These are phyloP conservation scores for Sylvicola fuscatus DNA, from an alignment of 2,888 invertebrate genomes.

Conservation along the genomic window DNA sequence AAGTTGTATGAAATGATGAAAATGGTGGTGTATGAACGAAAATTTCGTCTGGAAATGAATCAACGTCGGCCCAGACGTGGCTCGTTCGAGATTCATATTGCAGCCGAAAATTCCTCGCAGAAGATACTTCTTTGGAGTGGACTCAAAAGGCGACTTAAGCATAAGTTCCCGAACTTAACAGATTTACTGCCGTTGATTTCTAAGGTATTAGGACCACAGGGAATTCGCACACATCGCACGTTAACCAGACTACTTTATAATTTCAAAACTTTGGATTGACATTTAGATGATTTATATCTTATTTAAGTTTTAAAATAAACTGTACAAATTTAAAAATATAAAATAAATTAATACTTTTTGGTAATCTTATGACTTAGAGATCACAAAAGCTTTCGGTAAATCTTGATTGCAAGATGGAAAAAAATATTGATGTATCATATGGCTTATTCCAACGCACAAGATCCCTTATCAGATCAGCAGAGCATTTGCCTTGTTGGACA, in stretches of 20 bases:
- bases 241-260: too few species aligned
- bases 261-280: too few species aligned
- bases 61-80: slow-evolving; percentile 14
- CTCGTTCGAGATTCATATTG: slow-evolving; percentile 17
- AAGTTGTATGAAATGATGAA: too few species aligned
- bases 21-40: too few species aligned
- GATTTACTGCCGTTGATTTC: too few species aligned
- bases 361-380: background rate
- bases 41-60: too few species aligned
- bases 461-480: slow-evolving; percentile 12
- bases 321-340: too few species aligned
- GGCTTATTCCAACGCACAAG: background rate
- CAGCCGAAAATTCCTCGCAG: slow-evolving; percentile 9
- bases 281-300: too few species aligned
- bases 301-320: too few species aligned
- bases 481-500: slow-evolving; percentile 16
- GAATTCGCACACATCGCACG: too few species aligned
- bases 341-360: background rate
- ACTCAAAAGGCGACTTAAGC: slow-evolving; percentile 14
- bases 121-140: slow-evolving; percentile 18
- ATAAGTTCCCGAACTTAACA: slow-evolving; percentile 16
- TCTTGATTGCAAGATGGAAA: too few species aligned
- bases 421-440: background rate
- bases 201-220: too few species aligned
- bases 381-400: background rate